Percentiles rank a stretch among this genome's conserved stretches.
These are phyloP conservation scores for Phortica variegata DNA, from an alignment of 1,140 invertebrate species.

Conservation along the genomic window DNA sequence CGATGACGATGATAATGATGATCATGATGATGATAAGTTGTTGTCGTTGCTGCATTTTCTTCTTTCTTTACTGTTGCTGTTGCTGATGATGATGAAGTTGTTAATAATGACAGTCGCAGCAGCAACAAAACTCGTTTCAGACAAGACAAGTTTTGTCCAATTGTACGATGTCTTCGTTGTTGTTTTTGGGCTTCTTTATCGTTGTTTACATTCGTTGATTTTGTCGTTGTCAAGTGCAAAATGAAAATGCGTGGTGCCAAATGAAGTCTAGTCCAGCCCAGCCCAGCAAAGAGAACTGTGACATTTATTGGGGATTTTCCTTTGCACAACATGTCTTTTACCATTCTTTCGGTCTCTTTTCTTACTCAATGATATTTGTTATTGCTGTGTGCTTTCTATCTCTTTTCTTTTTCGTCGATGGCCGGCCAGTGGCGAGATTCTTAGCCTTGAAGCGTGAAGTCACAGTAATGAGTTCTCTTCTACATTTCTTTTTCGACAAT, in stretches of 20 bases:
- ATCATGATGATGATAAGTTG: background rate
- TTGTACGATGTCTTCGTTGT: slow-evolving; percentile 50
- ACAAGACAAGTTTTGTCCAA: slow-evolving; percentile 45
- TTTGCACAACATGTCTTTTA: background rate
- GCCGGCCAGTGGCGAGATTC: slow-evolving; percentile 10
- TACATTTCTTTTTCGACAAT: too few species aligned
- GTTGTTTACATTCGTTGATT: slow-evolving; percentile 25
- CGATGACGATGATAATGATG: background rate
- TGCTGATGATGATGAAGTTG: slow-evolving; percentile 30
- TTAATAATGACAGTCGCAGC: slow-evolving; percentile 32
- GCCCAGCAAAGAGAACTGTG: too few species aligned
- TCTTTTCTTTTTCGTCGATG: slow-evolving; percentile 42
- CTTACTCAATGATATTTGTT: slow-evolving; percentile 6
- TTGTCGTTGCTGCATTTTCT: background rate
- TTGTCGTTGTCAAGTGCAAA: slow-evolving; percentile 53
- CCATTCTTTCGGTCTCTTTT: background rate
- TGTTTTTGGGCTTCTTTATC: slow-evolving; percentile 34
- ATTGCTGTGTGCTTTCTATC: slow-evolving; percentile 31
- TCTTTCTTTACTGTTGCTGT: background rate
- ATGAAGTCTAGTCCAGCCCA: too few species aligned
- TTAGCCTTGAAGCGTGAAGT: too few species aligned
- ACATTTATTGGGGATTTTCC: slow-evolving; percentile 20
- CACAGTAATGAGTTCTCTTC: too few species aligned
- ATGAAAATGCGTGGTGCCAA: background rate
- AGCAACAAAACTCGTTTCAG: slow-evolving; percentile 6